Evolutionary conservation across 2,113 vertebrate species (phyloP).

Genomic region (Cricetomys ansorgei): DNA sequence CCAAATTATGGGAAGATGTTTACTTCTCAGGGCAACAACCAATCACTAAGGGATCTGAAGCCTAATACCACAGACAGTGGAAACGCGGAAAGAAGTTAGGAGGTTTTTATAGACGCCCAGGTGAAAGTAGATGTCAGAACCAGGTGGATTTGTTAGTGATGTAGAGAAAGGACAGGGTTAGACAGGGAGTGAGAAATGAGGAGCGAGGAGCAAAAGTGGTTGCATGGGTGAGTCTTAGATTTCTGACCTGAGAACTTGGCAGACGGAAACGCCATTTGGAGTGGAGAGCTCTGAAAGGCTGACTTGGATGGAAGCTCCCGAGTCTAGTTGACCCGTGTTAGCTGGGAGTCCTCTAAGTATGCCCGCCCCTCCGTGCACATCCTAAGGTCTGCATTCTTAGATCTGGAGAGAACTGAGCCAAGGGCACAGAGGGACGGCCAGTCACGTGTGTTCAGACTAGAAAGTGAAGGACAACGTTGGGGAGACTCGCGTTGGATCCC

Average conservation of each 20-base stretch:
- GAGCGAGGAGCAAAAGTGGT: neutral
- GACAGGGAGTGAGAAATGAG: too few relatives aligned
- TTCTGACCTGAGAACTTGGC: neutral
- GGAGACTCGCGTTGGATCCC: neutral
- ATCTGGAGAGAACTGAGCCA: neutral
- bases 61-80: neutral
- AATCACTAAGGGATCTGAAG: neutral
- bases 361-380: neutral
- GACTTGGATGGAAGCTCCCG: neutral
- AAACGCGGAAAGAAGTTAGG: neutral
- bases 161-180: neutral
- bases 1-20: neutral
- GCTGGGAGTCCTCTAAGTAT: too few relatives aligned
- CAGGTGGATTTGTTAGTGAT: accelerated
- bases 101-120: neutral
- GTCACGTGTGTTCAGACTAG: neutral
- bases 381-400: neutral
- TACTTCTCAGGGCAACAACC: neutral
- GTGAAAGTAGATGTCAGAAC: neutral
- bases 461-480: neutral
- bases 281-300: neutral
- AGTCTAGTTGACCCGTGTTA: neutral
- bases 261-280: neutral
- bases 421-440: neutral
- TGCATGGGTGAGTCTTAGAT: neutral